Conservation (phyloP, 2,797 vertebrate species). For the Natrix natrix region DNA sequence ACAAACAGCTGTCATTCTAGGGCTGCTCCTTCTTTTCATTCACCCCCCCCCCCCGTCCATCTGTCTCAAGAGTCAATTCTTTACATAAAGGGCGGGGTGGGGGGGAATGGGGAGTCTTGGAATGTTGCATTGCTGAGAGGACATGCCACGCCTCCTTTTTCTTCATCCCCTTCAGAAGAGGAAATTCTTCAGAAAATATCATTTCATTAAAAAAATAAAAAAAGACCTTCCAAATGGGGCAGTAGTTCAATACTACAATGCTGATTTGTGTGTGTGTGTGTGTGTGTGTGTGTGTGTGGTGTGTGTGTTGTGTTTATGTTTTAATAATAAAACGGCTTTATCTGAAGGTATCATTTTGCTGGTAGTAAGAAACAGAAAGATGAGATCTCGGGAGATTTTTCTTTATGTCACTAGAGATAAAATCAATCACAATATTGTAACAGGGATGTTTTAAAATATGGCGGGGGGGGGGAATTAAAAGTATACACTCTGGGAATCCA, state of each 20-base stretch:
- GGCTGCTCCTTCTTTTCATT: neutral
- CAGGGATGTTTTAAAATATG: neutral
- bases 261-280: neutral
- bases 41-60: neutral
- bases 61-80: slow-evolving; percentile 37
- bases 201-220: slow-evolving; percentile 1
- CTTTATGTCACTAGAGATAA: neutral
- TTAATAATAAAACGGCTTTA: neutral
- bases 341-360: neutral
- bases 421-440: neutral
- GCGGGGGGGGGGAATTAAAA: neutral
- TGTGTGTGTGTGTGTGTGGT: neutral
- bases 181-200: slow-evolving; percentile 14
- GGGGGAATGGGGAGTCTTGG: slow-evolving; percentile 23
- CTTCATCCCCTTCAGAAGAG: slow-evolving; percentile 21
- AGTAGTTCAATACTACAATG: slow-evolving; percentile 20
- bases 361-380: neutral
- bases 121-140: neutral
- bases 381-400: neutral
- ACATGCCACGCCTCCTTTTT: slow-evolving; percentile 14
- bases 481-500: neutral
- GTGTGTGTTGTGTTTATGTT: neutral
- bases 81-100: slow-evolving; percentile 26
- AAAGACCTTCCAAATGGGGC: neutral
- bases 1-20: slow-evolving; percentile 51